These are phyloP conservation scores for Apostichopus leukothele DNA, from an alignment of 53 echinoderm and acorn worm genomes.

Conservation along the genomic window DNA sequence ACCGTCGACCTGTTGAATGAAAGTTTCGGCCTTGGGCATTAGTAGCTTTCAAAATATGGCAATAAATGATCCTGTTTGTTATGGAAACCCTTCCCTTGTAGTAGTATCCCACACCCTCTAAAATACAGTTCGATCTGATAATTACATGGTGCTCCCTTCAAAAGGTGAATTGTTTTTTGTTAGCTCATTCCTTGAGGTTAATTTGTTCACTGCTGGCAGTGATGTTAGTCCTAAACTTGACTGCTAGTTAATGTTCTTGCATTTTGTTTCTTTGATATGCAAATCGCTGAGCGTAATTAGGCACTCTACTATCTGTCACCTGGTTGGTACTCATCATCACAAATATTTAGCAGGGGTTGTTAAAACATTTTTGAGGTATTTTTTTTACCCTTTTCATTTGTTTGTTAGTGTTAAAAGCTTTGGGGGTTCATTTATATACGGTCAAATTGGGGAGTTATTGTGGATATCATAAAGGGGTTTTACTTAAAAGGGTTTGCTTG, in stretches of 20 bases:
- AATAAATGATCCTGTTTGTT: conserved; percentile 15
- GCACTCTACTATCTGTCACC: too few relatives aligned
- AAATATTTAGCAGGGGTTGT: too few relatives aligned
- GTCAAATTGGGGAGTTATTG: too few relatives aligned
- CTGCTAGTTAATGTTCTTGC: conserved; percentile 12
- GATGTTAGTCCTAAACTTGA: conserved; percentile 3
- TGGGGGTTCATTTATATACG: too few relatives aligned
- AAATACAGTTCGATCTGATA: neutral
- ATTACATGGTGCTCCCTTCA: conserved; percentile 32
- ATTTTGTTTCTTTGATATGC: conserved; percentile 6
- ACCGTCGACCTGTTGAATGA: neutral
- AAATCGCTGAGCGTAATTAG: too few relatives aligned
- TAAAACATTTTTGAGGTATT: too few relatives aligned
- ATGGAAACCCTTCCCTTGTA: neutral
- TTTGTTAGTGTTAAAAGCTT: too few relatives aligned
- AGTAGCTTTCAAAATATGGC: conserved; percentile 43
- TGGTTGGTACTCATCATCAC: too few relatives aligned
- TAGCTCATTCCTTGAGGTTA: conserved; percentile 36
- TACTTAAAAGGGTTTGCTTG: neutral
- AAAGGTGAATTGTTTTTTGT: neutral
- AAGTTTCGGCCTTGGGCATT: conserved; percentile 24
- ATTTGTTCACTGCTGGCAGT: conserved; percentile 43
- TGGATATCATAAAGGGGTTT: too few relatives aligned
- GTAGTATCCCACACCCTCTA: neutral
- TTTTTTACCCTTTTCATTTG: too few relatives aligned